These are phyloP conservation scores for Lamprotornis superbus DNA, from an alignment of 2,113 vertebrate species.

Conservation along the genomic window DNA sequence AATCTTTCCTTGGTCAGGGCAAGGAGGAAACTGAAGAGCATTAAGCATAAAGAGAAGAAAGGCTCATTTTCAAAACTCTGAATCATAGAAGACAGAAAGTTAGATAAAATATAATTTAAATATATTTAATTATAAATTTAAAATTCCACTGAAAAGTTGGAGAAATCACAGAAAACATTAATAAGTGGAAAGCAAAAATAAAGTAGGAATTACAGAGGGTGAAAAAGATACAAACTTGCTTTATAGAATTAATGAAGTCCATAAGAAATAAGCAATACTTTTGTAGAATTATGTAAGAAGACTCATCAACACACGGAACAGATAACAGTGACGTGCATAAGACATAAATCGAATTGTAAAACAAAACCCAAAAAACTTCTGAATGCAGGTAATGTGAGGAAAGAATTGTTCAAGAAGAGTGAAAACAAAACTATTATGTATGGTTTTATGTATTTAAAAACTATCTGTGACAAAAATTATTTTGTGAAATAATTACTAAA, in stretches of 20 bases:
- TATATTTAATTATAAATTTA: no score
- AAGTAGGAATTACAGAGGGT: neutral
- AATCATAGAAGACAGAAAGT: neutral
- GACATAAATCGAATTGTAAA: neutral
- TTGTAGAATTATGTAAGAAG: neutral
- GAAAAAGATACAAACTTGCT: neutral
- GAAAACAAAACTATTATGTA: neutral
- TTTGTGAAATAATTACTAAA: neutral
- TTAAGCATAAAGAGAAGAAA: neutral
- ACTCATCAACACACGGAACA: neutral
- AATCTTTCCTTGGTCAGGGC: neutral
- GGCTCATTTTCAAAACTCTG: neutral
- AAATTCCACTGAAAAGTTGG: neutral
- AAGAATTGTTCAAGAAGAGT: neutral
- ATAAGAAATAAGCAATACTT: neutral
- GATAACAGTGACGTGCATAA: neutral
- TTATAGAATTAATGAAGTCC: neutral
- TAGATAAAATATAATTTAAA: neutral
- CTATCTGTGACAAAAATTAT: neutral
- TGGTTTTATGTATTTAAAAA: neutral
- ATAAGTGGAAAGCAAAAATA: neutral
- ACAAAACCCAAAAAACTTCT: neutral
- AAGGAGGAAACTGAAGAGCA: accelerated
- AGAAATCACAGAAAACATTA: neutral
- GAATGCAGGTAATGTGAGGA: neutral